phyloP scores from a whole-genome alignment of 1,140 invertebrate genomes.

The Elysia chlorotica region DNA sequence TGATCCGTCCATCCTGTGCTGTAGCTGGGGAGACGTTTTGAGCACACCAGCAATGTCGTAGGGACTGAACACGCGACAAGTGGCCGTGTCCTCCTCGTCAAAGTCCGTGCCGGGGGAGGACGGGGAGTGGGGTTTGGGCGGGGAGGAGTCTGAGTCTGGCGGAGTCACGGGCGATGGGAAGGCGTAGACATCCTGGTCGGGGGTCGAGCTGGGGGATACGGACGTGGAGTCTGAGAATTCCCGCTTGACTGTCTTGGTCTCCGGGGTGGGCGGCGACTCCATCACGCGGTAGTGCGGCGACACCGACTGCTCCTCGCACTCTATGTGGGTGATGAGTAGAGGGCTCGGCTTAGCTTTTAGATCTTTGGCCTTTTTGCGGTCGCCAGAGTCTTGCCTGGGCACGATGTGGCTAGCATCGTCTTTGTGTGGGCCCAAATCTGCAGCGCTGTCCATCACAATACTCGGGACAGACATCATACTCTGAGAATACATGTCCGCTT shows the following conservation, averaged over 20 bases:
- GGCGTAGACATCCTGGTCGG: conserved; percentile 43
- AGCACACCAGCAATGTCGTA: too few relatives aligned
- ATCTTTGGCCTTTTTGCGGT: conserved; percentile 51
- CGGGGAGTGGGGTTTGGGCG: conserved; percentile 57
- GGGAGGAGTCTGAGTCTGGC: conserved; percentile 55
- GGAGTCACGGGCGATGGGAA: conserved; percentile 57
- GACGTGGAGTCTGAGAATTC: conserved; percentile 57
- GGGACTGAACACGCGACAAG: background rate
- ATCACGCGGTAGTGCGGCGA: conserved; percentile 56
- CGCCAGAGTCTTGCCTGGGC: conserved; percentile 44
- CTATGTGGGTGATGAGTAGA: conserved; percentile 47
- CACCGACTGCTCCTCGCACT: conserved; percentile 46
- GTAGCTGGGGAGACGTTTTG: too few relatives aligned
- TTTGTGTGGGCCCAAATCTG: too few relatives aligned
- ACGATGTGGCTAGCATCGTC: too few relatives aligned
- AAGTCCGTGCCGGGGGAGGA: conserved; percentile 50
- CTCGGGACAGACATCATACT: too few relatives aligned
- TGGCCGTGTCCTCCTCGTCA: conserved; percentile 34
- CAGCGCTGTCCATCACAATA: too few relatives aligned
- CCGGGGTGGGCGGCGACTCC: conserved; percentile 55
- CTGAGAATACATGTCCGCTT: too few relatives aligned
- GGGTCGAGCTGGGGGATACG: conserved; percentile 50
- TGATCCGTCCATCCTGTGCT: background rate
- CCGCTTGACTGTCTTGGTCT: conserved; percentile 46
- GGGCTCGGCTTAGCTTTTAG: conserved; percentile 55